Percentiles rank a stretch among this genome's conserved stretches.
Conservation (phyloP, 1,140 invertebrate species). For the Leptonema lineaticorne region DNA sequence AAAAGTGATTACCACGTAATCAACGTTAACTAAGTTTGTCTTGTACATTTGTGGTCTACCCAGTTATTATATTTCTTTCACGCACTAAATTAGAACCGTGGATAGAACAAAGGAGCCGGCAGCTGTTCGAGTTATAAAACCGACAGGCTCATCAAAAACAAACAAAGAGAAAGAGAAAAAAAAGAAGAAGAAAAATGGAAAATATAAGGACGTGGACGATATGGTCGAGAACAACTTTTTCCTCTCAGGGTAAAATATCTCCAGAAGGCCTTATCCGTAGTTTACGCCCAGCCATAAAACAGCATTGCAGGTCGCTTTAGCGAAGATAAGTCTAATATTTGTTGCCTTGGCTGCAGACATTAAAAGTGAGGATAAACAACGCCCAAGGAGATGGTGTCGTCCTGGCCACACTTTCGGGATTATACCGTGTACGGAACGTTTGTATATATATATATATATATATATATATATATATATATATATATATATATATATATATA, state of each 20-base stretch:
- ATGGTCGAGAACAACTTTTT: slow-evolving; percentile 18
- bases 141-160: slow-evolving; percentile 25
- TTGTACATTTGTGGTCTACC: too few species aligned
- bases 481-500: too few species aligned
- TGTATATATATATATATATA: background rate
- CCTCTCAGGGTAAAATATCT: slow-evolving; percentile 22
- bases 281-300: slow-evolving; percentile 21
- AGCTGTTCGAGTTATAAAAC: slow-evolving; percentile 24
- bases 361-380: slow-evolving; percentile 20
- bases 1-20: too few species aligned
- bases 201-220: slow-evolving; percentile 5
- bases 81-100: slow-evolving; percentile 24
- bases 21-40: too few species aligned
- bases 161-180: slow-evolving; percentile 5
- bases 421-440: background rate
- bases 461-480: background rate
- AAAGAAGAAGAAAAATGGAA: slow-evolving; percentile 2
- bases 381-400: slow-evolving; percentile 6
- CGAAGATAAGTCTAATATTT: slow-evolving; percentile 27
- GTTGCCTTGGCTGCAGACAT: slow-evolving; percentile 13
- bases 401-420: slow-evolving; percentile 1
- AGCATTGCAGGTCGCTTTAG: slow-evolving; percentile 17
- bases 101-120: slow-evolving; percentile 20
- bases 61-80: background rate
- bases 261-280: slow-evolving; percentile 17